Base-by-base conservation (phyloP, 2,797 vertebrate genomes). In the Smutsia temminckii region DNA sequence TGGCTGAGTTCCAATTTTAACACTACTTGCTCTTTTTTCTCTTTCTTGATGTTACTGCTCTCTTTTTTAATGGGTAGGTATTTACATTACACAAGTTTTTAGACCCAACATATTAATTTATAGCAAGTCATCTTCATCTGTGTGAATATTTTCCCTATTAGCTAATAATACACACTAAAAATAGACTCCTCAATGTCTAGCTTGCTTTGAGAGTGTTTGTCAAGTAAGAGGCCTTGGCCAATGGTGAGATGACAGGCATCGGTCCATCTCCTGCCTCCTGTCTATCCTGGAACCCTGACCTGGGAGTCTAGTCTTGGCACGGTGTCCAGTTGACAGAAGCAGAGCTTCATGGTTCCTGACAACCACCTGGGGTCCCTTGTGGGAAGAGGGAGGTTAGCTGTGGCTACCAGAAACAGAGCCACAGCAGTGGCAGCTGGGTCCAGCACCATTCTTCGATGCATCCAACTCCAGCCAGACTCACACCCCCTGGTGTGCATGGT, bases 201-300 rank as follows among this genome's bases (percentile, higher is more conserved):
- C 21, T 20, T 2, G 72, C 32, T 14, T 59, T 16, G 20, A 53
- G 72, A 23, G 40, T 42, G 57, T 59, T 21, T 0, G 2, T 29
- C 1, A 57, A 11, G 6, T 2, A 14, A n/a, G 17, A 25, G 21
- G 21, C 7, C 20, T 59, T 37, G 59, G 69, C 59, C 29, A 2
- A 12, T 1, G 1, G n/a, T 20, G 20, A 5, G 8, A 6, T 21
- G 5, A 14, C 4, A 3, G 4, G 8, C 23, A 40, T 2, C 5
- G 5, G 40, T 16, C 6, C 8, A 0, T 4, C 9, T 59, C 40
- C 7, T 2, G 17, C 27, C 42, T 55, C 27, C 16, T 20, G 6
- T 4, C 16, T 14, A 5, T 4, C 5, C 77, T 53, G 61, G 2
- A 10, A 6, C n/a, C 34, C 21, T 74, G 20, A 9, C 3, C 2